Evolutionary conservation across 1,140 invertebrate genomes (phyloP).

Genomic region (Hycleus phaleratus): DNA sequence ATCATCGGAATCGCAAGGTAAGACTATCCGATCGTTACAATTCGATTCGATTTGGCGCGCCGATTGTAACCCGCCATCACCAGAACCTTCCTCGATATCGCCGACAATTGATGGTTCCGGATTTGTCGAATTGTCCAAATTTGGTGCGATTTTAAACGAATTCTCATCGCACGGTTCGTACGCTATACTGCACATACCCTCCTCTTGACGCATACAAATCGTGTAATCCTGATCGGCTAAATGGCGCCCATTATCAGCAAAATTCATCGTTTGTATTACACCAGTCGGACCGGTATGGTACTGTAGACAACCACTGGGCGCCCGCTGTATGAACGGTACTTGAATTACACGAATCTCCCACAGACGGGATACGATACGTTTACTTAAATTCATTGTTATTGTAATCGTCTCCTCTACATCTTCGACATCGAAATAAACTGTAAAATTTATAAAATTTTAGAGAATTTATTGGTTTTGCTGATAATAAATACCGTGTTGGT

Average conservation of each 20-base stretch:
- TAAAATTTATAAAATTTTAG: constrained; percentile 16
- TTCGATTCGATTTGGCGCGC: constrained; percentile 32
- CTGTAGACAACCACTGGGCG: constrained; percentile 66
- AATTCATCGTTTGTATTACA: constrained; percentile 67
- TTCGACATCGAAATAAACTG: constrained; percentile 63
- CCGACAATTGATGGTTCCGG: constrained; percentile 12
- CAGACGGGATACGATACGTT: constrained; percentile 53
- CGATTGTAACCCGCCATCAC: constrained; percentile 35
- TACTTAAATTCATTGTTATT: constrained; percentile 49
- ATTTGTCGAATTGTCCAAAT: constrained; percentile 2
- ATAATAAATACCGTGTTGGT: constrained; percentile 59
- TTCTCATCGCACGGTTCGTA: constrained; percentile 66
- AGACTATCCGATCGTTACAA: constrained; percentile 64
- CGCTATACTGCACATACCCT: constrained; percentile 63
- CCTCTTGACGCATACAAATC: constrained; percentile 65
- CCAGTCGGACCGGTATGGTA: constrained; percentile 53
- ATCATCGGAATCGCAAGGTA: constrained; percentile 76
- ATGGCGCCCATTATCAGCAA: constrained; percentile 68
- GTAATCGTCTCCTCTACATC: constrained; percentile 44
- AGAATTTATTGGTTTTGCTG: not conserved
- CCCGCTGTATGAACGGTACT: constrained; percentile 61
- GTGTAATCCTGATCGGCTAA: constrained; percentile 70
- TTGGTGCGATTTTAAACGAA: constrained; percentile 68
- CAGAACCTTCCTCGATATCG: constrained; percentile 44
- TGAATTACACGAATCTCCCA: constrained; percentile 64